Percentiles rank a stretch among this genome's conserved stretches.
phyloP scores from a whole-genome alignment of 2,797 vertebrate species.

The Glossophaga mutica region DNA sequence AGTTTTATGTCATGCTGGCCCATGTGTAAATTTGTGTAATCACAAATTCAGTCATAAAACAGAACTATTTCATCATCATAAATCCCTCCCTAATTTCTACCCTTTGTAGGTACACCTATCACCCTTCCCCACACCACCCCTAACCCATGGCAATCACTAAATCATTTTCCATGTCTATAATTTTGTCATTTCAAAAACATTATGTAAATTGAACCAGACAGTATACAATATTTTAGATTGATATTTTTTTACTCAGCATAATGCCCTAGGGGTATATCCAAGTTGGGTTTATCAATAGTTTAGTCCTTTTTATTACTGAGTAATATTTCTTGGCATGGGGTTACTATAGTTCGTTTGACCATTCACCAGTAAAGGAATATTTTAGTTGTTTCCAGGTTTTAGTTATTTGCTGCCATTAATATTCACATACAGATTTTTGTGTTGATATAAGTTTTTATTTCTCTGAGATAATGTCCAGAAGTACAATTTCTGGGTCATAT shows the following conservation, averaged over 20 bases:
- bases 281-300: background rate
- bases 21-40: background rate
- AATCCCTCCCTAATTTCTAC: background rate
- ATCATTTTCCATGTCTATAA: background rate
- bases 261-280: background rate
- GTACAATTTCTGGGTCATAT: background rate
- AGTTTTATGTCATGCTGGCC: background rate
- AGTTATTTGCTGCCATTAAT: background rate
- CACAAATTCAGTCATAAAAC: background rate
- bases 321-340: background rate
- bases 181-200: background rate
- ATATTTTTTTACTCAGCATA: background rate
- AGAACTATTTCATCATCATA: background rate
- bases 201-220: background rate
- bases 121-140: rapidly evolving
- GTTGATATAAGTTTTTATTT: background rate
- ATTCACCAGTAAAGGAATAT: background rate
- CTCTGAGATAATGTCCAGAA: background rate
- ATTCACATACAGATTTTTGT: background rate
- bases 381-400: background rate
- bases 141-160: background rate
- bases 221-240: background rate
- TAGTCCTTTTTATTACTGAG: background rate
- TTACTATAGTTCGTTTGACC: background rate
- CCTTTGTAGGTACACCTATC: background rate